phyloP scores from a whole-genome alignment of 2,888 invertebrate species.

The Yponomeuta cagnagella region DNA sequence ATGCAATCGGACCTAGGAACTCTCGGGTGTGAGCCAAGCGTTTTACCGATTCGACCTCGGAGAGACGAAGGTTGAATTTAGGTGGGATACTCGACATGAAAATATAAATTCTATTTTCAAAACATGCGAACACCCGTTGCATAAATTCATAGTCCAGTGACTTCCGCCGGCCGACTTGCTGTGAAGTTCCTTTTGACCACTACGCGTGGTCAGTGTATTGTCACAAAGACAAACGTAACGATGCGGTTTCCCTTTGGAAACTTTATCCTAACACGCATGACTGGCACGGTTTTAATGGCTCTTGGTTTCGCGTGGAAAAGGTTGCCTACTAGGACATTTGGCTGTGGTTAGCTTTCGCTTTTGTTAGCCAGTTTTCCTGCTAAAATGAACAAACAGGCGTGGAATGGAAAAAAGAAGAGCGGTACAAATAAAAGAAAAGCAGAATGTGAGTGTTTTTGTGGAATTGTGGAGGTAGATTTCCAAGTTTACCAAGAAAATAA shows the following conservation, averaged over 20 bases:
- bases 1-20: too few species aligned
- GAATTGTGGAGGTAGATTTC: too few species aligned
- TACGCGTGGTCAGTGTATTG: constrained; percentile 10
- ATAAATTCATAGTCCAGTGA: not conserved
- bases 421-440: too few species aligned
- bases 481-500: not conserved
- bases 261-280: constrained; percentile 43
- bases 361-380: too few species aligned
- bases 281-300: constrained; percentile 58
- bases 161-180: not conserved
- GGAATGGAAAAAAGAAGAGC: too few species aligned
- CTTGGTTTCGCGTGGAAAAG: constrained; percentile 19
- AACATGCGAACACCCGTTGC: not conserved
- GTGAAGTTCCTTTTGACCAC: constrained; percentile 15
- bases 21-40: too few species aligned
- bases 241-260: constrained; percentile 40
- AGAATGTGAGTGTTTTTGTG: too few species aligned
- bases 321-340: too few species aligned
- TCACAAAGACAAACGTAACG: constrained; percentile 30
- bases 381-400: too few species aligned
- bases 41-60: too few species aligned
- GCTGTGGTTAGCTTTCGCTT: too few species aligned
- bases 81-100: constrained; percentile 3
- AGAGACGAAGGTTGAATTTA: not conserved
- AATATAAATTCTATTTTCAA: not conserved